Base-by-base conservation (phyloP, 2,113 vertebrate genomes). In the Amblyopsis rosae region DNA sequence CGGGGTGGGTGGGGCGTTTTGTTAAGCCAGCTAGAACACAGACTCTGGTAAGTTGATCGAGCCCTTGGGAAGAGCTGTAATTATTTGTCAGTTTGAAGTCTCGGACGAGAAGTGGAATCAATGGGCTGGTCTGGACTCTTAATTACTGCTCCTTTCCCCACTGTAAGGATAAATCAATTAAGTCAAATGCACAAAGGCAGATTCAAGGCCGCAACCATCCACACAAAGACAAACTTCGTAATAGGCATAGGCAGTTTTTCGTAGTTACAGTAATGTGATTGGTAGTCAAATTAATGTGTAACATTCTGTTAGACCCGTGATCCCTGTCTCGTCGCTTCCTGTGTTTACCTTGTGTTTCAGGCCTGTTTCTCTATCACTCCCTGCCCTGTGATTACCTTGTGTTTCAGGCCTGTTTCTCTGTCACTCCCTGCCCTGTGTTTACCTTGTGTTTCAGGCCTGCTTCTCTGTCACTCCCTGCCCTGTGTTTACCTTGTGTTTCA, bases 111-210 rank as follows among this genome's bases (percentile, higher is more conserved):
- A 90, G 84, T 73, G 59, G 73, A 82, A 94, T 96, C 95, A 90
- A 95, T 96, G 91, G 90, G 87, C 92, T 87, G 91, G 91, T 94
- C 91, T 90, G 87, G 93, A 86, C 92, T 93, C 92, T 94, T 95
- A 94, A 95, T 95, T 92, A 95, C 88, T 90, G 86, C 86, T 89
- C 89, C 81, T 92, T 94, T 93, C 66, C 67, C 92, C 92, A 92
- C 93, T 84, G 90, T 93, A 91, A 93, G 92, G 91, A 93, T 74
- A 89, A 90, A 96, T 96, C 95, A 91, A 95, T 97, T 85, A 91
- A 95, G 94, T 91, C 87, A 90, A 89, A 84, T 87, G 87, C 81
- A 86, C 82, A 86, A 82, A 81, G 84, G 69, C 32, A 68, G 70
- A 83, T 72, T 73, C 62, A 56, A 69, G 67, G 77, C 73, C 13